These are phyloP conservation scores for Aphodius sticticus DNA, from an alignment of 2,888 invertebrate genomes.

Conservation along the genomic window DNA sequence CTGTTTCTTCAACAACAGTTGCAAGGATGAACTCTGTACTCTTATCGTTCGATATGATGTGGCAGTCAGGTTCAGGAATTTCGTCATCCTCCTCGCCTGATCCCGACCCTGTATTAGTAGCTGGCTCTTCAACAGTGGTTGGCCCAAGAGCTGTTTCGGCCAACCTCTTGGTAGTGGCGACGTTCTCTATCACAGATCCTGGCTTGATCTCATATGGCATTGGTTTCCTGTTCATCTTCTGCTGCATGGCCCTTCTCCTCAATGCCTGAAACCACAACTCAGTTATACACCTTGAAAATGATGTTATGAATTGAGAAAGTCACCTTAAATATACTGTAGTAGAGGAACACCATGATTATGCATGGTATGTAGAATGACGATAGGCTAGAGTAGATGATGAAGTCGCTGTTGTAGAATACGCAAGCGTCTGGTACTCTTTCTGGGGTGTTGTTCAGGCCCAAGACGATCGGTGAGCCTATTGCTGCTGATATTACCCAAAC, in stretches of 20 bases:
- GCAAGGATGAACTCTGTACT: slow-evolving; percentile 91
- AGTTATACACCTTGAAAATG: not conserved
- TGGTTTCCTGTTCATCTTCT: slow-evolving; percentile 81
- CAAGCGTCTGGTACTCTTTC: slow-evolving; percentile 85
- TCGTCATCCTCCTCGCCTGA: slow-evolving; percentile 85
- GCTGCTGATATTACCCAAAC: slow-evolving; percentile 96
- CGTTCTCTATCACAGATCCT: slow-evolving; percentile 88
- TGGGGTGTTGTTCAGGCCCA: slow-evolving; percentile 94
- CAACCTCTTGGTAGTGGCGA: slow-evolving; percentile 81
- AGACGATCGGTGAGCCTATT: slow-evolving; percentile 95
- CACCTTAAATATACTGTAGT: slow-evolving; percentile 97
- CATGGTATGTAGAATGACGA: slow-evolving; percentile 99
- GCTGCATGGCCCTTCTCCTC: slow-evolving; percentile 83
- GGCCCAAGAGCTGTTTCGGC: slow-evolving; percentile 80
- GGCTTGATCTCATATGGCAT: slow-evolving; percentile 76
- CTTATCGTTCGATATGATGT: slow-evolving; percentile 89
- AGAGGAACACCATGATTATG: slow-evolving; percentile 97
- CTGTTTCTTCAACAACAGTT: slow-evolving; percentile 85
- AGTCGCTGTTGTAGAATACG: slow-evolving; percentile 97
- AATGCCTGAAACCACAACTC: slow-evolving; percentile 72
- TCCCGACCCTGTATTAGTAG: slow-evolving; percentile 89
- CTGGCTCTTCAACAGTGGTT: slow-evolving; percentile 76
- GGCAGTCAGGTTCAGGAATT: slow-evolving; percentile 71
- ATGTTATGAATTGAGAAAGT: slow-evolving; percentile 42
- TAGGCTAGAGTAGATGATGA: slow-evolving; percentile 96